phyloP scores from a whole-genome alignment of 2,797 vertebrate species.

The Protosalanx chinensis region DNA sequence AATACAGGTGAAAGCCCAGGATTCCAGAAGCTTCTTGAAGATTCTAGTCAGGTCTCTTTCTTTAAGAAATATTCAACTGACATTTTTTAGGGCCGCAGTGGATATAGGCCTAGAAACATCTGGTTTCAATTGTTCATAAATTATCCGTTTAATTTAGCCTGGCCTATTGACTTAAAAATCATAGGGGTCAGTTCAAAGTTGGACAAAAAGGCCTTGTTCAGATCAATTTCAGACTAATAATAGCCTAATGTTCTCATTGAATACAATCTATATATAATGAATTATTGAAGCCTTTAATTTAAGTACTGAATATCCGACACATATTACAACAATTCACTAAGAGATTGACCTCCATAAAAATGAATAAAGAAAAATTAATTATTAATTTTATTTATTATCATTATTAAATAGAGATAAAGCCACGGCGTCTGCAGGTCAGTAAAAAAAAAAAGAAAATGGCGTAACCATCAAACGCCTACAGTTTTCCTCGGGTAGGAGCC shows the following conservation, averaged over 20 bases:
- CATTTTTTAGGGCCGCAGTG: too few species aligned
- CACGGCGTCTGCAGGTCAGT: background rate
- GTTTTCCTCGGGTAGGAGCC: background rate
- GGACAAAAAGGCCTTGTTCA: background rate
- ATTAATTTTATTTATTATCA: background rate
- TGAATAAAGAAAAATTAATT: too few species aligned
- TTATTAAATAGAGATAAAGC: background rate
- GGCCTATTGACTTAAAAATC: background rate
- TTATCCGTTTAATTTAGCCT: background rate
- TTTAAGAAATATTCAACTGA: background rate
- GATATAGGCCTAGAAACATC: background rate
- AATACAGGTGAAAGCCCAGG: background rate
- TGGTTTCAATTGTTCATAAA: background rate
- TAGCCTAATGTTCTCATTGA: background rate
- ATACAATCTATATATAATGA: too few species aligned
- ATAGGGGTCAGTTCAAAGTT: background rate
- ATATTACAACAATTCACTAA: background rate
- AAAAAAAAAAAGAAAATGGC: too few species aligned
- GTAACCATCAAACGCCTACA: background rate
- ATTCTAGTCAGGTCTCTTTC: background rate
- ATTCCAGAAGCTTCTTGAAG: background rate
- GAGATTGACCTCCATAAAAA: too few species aligned
- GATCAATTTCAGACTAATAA: background rate
- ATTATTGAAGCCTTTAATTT: background rate
- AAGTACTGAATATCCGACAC: background rate